Evolutionary conservation across 2,113 vertebrate genomes (phyloP).

Genomic region (Neomonachus schauinslandi): DNA sequence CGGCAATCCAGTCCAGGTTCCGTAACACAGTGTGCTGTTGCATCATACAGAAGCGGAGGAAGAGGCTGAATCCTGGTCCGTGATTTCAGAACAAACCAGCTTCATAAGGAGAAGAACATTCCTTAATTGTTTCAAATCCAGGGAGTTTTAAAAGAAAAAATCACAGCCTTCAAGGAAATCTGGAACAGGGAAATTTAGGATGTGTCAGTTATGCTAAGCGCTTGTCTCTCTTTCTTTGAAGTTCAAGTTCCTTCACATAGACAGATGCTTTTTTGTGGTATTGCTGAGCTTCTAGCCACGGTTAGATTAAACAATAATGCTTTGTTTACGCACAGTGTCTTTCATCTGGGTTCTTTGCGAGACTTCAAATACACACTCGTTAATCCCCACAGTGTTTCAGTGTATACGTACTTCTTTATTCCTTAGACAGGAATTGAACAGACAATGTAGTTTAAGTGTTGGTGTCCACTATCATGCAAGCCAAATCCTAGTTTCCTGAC

Average conservation of each 20-base stretch:
- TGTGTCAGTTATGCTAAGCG: neutral
- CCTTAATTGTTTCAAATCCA: neutral
- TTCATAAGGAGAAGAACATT: neutral
- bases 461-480: neutral
- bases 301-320: neutral
- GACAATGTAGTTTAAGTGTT: neutral
- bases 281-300: neutral
- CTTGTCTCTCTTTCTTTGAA: slow-evolving; percentile 18
- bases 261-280: neutral
- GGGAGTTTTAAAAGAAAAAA: neutral
- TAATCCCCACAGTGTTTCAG: neutral
- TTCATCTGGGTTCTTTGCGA: neutral
- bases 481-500: neutral
- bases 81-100: neutral
- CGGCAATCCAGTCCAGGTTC: too few species aligned
- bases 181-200: neutral
- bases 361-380: neutral
- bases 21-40: neutral
- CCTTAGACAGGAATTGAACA: neutral
- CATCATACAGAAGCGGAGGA: neutral
- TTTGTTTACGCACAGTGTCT: neutral
- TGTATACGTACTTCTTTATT: neutral
- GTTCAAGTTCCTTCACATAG: neutral
- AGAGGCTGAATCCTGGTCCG: neutral
- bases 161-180: neutral